Evolutionary conservation across 2,888 invertebrate species (phyloP).

Genomic region (Chymomyza procnemis): DNA sequence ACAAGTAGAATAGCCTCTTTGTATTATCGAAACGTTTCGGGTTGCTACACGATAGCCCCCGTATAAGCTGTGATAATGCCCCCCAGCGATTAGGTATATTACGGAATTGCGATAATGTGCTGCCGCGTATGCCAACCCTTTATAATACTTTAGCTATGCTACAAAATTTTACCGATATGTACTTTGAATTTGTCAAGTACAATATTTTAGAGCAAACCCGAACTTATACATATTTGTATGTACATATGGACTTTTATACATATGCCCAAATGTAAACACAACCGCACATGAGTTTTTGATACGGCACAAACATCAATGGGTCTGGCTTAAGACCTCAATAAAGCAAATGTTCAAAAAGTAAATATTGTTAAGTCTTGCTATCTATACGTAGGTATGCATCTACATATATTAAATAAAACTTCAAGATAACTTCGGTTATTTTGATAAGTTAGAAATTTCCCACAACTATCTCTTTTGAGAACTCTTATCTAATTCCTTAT

Average conservation of each 20-base stretch:
- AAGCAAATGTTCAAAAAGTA: background rate
- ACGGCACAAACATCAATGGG: background rate
- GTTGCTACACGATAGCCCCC: background rate
- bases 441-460: no score
- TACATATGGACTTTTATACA: background rate
- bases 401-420: no score
- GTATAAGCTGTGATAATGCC: conserved; percentile 34
- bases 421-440: no score
- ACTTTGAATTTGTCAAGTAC: conserved; percentile 18
- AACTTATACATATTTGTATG: background rate
- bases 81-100: conserved; percentile 46
- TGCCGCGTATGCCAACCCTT: background rate
- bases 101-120: conserved; percentile 42
- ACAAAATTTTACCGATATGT: background rate
- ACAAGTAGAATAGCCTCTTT: conserved; percentile 3
- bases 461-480: no score
- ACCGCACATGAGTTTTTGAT: background rate
- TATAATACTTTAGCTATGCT: background rate
- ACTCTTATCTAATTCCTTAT: no score
- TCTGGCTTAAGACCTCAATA: background rate
- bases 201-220: conserved; percentile 17
- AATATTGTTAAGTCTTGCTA: background rate
- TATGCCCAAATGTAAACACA: background rate
- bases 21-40: conserved; percentile 38
- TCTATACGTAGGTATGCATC: background rate